phyloP scores from a whole-genome alignment of 2,113 vertebrate species.

The Lota lota region DNA sequence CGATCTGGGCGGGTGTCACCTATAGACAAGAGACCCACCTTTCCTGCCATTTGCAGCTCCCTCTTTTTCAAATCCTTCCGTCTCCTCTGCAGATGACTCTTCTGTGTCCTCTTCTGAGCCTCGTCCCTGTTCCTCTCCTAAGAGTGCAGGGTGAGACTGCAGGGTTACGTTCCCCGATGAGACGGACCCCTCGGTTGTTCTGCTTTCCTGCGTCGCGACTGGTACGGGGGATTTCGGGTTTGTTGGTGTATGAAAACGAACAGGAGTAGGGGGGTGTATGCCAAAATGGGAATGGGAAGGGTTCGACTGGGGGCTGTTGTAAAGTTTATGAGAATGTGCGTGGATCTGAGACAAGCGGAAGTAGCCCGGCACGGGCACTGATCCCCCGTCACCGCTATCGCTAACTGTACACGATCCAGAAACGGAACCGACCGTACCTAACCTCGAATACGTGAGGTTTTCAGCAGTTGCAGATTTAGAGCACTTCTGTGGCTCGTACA shows the following conservation, averaged over 20 bases:
- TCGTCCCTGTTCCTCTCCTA: conserved; percentile 78
- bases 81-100: conserved; percentile 87
- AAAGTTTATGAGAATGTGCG: conserved; percentile 87
- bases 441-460: conserved; percentile 83
- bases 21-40: conserved; percentile 85
- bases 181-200: conserved; percentile 80
- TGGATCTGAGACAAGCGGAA: conserved; percentile 98
- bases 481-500: conserved; percentile 94
- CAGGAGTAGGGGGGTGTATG: conserved; percentile 77
- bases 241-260: conserved; percentile 84
- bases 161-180: conserved; percentile 83
- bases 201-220: conserved; percentile 72
- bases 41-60: conserved; percentile 80
- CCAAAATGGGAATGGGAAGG: conserved; percentile 79
- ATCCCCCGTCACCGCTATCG: conserved; percentile 65
- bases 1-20: no score
- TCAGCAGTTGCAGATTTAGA: conserved; percentile 83
- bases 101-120: conserved; percentile 84
- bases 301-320: conserved; percentile 78
- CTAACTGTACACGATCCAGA: conserved; percentile 78
- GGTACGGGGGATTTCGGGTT: conserved; percentile 77
- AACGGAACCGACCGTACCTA: conserved; percentile 77
- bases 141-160: conserved; percentile 70
- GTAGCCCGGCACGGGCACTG: conserved; percentile 95
- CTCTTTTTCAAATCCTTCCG: conserved; percentile 83